These are phyloP conservation scores for Poeciliopsis retropinna DNA, from an alignment of 2,113 vertebrate species.

Conservation along the genomic window DNA sequence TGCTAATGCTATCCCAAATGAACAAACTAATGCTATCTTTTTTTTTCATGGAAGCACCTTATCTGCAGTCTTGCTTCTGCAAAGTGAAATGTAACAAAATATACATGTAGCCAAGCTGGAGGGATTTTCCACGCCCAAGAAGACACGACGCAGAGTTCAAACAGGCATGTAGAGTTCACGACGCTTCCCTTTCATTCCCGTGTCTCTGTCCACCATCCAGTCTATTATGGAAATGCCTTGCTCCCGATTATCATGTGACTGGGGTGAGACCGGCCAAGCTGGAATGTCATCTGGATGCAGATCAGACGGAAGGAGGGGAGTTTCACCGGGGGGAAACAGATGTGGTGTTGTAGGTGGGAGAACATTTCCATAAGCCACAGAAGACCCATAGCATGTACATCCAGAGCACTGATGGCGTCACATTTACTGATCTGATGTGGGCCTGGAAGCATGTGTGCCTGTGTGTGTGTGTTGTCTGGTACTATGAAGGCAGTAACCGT, in stretches of 20 bases:
- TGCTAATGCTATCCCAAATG: too few species aligned
- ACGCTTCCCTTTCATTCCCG: slow-evolving; percentile 18
- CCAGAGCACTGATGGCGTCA: slow-evolving; percentile 13
- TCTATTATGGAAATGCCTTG: slow-evolving; percentile 64
- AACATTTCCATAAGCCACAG: slow-evolving; percentile 62
- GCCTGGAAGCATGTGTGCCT: slow-evolving; percentile 11
- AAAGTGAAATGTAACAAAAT: neutral
- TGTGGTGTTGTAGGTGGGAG: slow-evolving; percentile 59
- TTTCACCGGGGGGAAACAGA: slow-evolving; percentile 59
- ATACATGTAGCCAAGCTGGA: neutral
- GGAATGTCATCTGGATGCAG: slow-evolving; percentile 69
- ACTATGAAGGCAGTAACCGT: slow-evolving; percentile 28
- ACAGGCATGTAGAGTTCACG: slow-evolving; percentile 33
- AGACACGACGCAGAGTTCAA: slow-evolving; percentile 38
- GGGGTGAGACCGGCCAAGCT: slow-evolving; percentile 41
- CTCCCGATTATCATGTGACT: slow-evolving; percentile 41
- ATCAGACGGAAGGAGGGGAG: slow-evolving; percentile 61
- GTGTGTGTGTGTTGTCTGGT: slow-evolving; percentile 1
- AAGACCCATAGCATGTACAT: slow-evolving; percentile 14
- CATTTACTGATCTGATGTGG: slow-evolving; percentile 15
- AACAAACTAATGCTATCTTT: too few species aligned
- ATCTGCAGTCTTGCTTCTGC: neutral
- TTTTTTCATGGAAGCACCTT: neutral
- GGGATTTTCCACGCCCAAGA: neutral
- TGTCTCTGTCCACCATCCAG: slow-evolving; percentile 8